phyloP scores from a whole-genome alignment of 2,797 vertebrate species.

The Aeoliscus strigatus region DNA sequence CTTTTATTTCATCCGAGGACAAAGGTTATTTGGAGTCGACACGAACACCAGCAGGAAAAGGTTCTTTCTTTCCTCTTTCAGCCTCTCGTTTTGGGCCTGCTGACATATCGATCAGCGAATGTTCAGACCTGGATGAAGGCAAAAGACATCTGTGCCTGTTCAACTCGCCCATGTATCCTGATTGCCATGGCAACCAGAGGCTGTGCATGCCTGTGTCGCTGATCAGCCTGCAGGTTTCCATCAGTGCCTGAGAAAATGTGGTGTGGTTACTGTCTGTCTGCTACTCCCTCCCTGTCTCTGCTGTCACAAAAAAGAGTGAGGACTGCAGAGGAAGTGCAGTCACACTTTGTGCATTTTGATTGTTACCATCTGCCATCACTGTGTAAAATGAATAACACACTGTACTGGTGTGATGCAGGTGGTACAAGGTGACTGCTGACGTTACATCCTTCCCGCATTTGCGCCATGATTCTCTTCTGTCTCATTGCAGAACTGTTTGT shows the following conservation, averaged over 20 bases:
- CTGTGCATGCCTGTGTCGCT: conserved; percentile 35
- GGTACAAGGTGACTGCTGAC: conserved; percentile 39
- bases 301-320: conserved; percentile 5
- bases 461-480: conserved; percentile 26
- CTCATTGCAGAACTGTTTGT: conserved; percentile 24
- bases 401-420: neutral
- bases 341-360: conserved; percentile 29
- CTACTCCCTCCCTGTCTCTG: neutral
- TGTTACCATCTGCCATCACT: conserved; percentile 8
- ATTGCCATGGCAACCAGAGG: conserved; percentile 62
- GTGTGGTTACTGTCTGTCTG: conserved; percentile 19
- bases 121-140: conserved; percentile 32
- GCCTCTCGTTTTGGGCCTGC: conserved; percentile 26
- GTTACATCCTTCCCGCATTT: conserved; percentile 34
- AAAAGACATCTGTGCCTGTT: conserved; percentile 35
- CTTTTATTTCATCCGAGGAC: neutral
- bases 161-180: conserved; percentile 23
- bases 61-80: conserved; percentile 37
- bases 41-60: conserved; percentile 17
- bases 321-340: conserved; percentile 19
- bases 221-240: conserved; percentile 51
- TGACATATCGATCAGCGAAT: conserved; percentile 43
- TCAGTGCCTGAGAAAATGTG: conserved; percentile 42
- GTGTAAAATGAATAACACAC: conserved; percentile 12
- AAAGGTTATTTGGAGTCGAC: neutral